Conservation (phyloP, 2,888 invertebrate genomes). For the Volucella zonaria region DNA sequence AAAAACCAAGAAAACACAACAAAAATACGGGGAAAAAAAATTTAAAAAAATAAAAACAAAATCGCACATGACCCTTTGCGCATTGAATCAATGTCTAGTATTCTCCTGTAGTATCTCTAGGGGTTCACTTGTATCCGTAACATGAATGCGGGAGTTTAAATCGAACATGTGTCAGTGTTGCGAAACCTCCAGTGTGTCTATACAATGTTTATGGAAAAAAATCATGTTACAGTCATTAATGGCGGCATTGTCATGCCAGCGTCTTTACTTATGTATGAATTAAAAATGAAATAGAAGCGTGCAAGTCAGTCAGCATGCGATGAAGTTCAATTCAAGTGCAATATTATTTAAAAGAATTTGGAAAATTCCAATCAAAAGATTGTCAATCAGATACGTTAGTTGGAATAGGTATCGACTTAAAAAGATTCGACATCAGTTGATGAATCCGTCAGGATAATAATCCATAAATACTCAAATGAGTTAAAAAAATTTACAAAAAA, state of each 20-base stretch:
- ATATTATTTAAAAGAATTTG: too few species aligned
- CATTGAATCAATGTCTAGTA: conserved; percentile 54
- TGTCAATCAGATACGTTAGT: too few species aligned
- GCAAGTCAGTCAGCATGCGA: too few species aligned
- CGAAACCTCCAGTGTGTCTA: conserved; percentile 48
- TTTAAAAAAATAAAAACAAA: conserved; percentile 42
- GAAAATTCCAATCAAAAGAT: too few species aligned
- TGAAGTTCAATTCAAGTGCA: too few species aligned
- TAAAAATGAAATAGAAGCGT: too few species aligned
- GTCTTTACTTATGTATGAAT: background rate
- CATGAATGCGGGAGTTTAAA: conserved; percentile 41
- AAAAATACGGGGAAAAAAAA: too few species aligned
- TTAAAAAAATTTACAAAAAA: too few species aligned
- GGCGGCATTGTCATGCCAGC: conserved; percentile 16
- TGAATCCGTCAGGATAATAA: too few species aligned
- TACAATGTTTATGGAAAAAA: conserved; percentile 42
- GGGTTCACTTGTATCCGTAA: conserved; percentile 38
- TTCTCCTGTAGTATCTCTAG: conserved; percentile 44
- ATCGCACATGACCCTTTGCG: conserved; percentile 55
- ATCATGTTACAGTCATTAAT: background rate
- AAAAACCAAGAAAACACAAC: background rate
- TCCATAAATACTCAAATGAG: too few species aligned
- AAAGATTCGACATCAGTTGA: too few species aligned
- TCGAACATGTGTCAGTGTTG: conserved; percentile 42
- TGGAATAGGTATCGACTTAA: too few species aligned